These are phyloP conservation scores for Nomada fucata DNA, from an alignment of 2,888 invertebrate genomes.

Conservation along the genomic window DNA sequence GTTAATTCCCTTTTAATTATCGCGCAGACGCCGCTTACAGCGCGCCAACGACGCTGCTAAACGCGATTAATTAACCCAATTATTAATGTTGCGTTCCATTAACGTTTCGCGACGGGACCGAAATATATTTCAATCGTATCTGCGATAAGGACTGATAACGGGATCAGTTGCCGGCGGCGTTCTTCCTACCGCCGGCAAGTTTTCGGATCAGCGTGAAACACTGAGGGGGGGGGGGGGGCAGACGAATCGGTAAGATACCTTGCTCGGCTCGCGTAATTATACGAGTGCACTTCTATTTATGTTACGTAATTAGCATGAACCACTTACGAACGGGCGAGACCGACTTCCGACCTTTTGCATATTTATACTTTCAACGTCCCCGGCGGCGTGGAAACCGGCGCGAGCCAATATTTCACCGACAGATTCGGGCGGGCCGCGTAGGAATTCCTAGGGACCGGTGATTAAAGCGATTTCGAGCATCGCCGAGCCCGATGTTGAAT, in stretches of 20 bases:
- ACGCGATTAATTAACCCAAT: slow-evolving; percentile 7
- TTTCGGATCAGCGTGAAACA: neutral
- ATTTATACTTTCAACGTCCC: slow-evolving; percentile 43
- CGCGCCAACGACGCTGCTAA: neutral
- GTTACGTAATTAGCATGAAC: slow-evolving; percentile 49
- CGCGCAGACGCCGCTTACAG: neutral
- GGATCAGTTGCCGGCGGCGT: neutral
- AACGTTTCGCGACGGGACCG: neutral
- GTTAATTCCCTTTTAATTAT: slow-evolving; percentile 2
- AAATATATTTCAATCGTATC: neutral
- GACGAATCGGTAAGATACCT: slow-evolving; percentile 2
- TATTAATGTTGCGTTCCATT: neutral
- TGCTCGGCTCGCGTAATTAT: slow-evolving; percentile 26
- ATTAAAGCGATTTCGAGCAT: neutral
- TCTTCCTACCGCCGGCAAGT: neutral
- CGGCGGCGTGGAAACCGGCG: neutral
- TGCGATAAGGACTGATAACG: no score
- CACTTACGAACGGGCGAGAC: slow-evolving; percentile 29
- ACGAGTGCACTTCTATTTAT: slow-evolving; percentile 37
- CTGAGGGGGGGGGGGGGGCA: neutral
- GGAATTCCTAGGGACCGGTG: slow-evolving; percentile 7
- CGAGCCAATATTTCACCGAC: slow-evolving; percentile 19
- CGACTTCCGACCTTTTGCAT: slow-evolving; percentile 26
- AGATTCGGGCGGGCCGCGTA: neutral
- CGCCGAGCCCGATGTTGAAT: neutral